Evolutionary conservation across 1,140 invertebrate genomes (phyloP), one percentile per base, ranked within the genome.

Genomic region (Bombus haemorrhoidalis): DNA sequence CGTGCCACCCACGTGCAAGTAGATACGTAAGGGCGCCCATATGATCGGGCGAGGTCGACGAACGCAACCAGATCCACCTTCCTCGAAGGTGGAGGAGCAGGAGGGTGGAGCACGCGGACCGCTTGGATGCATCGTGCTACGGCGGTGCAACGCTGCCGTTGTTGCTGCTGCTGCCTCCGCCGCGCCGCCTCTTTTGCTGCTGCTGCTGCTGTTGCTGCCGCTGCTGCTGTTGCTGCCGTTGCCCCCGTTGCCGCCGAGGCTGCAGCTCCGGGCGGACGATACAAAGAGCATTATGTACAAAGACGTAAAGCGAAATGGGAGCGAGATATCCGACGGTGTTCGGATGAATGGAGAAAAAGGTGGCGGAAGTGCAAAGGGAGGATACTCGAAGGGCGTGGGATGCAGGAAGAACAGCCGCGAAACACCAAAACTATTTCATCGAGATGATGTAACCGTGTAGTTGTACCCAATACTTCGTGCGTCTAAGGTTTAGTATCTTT

Each of bases 271-370:
- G 82, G 87, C 90, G 92, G 89, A 91, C 86, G 90, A 82, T 92
- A 93, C 93, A 93, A 93, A 91, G 93, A 88, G 91, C 87, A 93
- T 94, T 93, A 93, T 93, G 86, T 93, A 93, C 91, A 92, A 91
- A 93, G 92, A 92, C 91, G 91, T 93, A 92, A 93, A 93, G 83
- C 89, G 91, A 91, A 93, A 94, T 92, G 91, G 87, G 90, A 93
- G 91, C 92, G 91, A 92, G 92, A 93, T 94, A 92, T 89, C 89
- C 92, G 87, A 92, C 87, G 83, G 86, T 79, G 88, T 83, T 83
- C 86, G 88, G 88, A 93, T 93, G 91, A 93, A 93, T 93, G 92
- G 91, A 89, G 85, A 87, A 86, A 81, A 80, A 68, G 86, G 79
- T 80, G 84, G 78, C 73, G 85, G 71, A 83, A 75, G 86, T 81